A percentile compares a stretch with the other conserved stretches of the same genome.
Evolutionary conservation across 2,113 vertebrate genomes (phyloP).

Genomic region (Sylvia atricapilla): DNA sequence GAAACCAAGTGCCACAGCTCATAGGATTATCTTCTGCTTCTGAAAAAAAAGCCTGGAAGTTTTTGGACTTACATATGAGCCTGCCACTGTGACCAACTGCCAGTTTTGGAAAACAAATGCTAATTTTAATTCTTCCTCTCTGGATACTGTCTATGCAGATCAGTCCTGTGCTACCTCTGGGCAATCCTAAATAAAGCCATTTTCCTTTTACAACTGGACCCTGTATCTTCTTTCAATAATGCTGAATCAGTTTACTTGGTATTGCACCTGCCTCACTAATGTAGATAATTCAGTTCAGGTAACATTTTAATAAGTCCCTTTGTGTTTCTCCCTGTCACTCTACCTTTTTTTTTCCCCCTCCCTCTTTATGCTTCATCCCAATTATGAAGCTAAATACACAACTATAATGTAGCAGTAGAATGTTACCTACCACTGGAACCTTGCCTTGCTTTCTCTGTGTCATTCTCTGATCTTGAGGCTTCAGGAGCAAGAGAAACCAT

Average conservation of each 20-base stretch:
- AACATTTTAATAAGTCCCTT: not conserved
- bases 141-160: not conserved
- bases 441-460: not conserved
- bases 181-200: slow-evolving; percentile 27
- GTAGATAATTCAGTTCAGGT: not conserved
- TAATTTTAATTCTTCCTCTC: not conserved
- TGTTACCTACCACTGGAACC: not conserved
- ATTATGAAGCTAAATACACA: not conserved
- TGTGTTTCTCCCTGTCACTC: not conserved
- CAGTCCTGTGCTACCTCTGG: slow-evolving; percentile 27
- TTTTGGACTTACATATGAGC: not conserved
- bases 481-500: not conserved
- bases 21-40: not conserved
- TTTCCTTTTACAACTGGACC: not conserved
- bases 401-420: not conserved
- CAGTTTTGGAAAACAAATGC: not conserved
- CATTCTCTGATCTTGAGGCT: not conserved
- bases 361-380: not conserved
- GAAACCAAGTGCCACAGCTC: not conserved
- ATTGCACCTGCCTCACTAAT: not conserved
- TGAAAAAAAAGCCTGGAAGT: not conserved
- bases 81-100: not conserved
- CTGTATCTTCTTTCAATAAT: not conserved
- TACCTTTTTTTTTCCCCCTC: not conserved
- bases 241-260: not conserved